phyloP scores from a whole-genome alignment of 2,113 vertebrate species.

The Acanthochromis polyacanthus region DNA sequence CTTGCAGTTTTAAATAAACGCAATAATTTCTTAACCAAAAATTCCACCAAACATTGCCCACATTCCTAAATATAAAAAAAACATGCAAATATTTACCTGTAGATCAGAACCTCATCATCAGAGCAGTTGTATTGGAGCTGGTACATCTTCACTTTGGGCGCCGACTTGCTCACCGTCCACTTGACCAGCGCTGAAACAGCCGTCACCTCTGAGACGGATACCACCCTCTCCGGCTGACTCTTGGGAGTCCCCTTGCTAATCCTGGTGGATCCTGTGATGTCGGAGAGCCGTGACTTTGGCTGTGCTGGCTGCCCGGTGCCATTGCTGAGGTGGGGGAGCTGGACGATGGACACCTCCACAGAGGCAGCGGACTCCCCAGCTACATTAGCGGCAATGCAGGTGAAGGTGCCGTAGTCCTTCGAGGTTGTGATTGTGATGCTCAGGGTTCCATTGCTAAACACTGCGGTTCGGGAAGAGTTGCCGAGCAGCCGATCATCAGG shows the following conservation, averaged over 20 bases:
- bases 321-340: slow-evolving; percentile 93
- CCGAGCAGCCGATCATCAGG: slow-evolving; percentile 90
- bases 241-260: slow-evolving; percentile 86
- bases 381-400: slow-evolving; percentile 94
- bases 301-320: slow-evolving; percentile 84
- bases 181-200: slow-evolving; percentile 91
- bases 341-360: slow-evolving; percentile 92
- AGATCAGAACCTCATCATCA: slow-evolving; percentile 94
- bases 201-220: slow-evolving; percentile 92
- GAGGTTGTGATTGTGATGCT: slow-evolving; percentile 93
- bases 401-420: slow-evolving; percentile 94
- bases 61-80: too few relatives aligned
- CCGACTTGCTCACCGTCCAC: slow-evolving; percentile 92
- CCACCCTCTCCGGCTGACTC: slow-evolving; percentile 85
- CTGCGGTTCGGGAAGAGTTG: slow-evolving; percentile 90
- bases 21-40: background rate
- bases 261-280: slow-evolving; percentile 92
- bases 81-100: slow-evolving; percentile 86
- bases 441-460: slow-evolving; percentile 92
- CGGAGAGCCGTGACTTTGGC: slow-evolving; percentile 92
- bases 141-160: slow-evolving; percentile 96
- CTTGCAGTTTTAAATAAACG: too few relatives aligned
- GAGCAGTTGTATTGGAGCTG: slow-evolving; percentile 98
- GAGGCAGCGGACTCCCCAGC: slow-evolving; percentile 92
- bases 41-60: background rate